Base-by-base conservation (phyloP, 1,140 invertebrate species). In the Macrosteles quadrilineatus region DNA sequence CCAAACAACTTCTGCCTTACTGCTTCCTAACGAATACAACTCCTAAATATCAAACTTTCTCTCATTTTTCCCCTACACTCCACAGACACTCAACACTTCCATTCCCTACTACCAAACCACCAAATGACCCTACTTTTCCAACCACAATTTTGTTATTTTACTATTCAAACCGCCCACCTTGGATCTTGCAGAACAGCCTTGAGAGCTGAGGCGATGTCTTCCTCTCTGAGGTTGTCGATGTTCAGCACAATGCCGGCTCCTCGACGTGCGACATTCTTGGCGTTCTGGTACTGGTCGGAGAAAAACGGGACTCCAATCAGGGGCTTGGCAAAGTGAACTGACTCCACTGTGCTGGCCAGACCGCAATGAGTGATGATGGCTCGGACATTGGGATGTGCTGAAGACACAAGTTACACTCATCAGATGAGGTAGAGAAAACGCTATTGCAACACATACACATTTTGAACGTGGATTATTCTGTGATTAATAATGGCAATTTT, bases 301-400 rank as follows among this genome's bases (percentile, higher is more conserved):
- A 80, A 80, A 25, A 85, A 73, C 4, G 84, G 84, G 53, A 85
- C 77, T 12, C 78, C 81, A 6, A 85, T 72, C 14, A 84, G 71
- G 0, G 83, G 84, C 12, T 83, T 80, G 27, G 79, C 81, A 69
- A 83, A 81, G 73, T 81, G 84, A 23, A 83, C 76, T n/a, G 81
- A 76, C 74, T 85, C 84, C 63, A 82, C 75, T 25, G 81, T 73
- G 63, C 83, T 83, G 69, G 82, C 78, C 45, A 81, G 70, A 23
- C 84, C 84, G 32, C 84, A 81, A 73, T 85, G 83, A 1, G 81
- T 80, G 6, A 85, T 76, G 73, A 85, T 83, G 21, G 78, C 77
- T 21, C 71, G 70, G 27, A 80, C 77, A 53, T 83, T 83, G 6
- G 72, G 59, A 72, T 83, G 81, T 45, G 77, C 81, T 81, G 66